Evolutionary conservation across 2,888 invertebrate species (phyloP).

Genomic region (Drosophila mulleri): DNA sequence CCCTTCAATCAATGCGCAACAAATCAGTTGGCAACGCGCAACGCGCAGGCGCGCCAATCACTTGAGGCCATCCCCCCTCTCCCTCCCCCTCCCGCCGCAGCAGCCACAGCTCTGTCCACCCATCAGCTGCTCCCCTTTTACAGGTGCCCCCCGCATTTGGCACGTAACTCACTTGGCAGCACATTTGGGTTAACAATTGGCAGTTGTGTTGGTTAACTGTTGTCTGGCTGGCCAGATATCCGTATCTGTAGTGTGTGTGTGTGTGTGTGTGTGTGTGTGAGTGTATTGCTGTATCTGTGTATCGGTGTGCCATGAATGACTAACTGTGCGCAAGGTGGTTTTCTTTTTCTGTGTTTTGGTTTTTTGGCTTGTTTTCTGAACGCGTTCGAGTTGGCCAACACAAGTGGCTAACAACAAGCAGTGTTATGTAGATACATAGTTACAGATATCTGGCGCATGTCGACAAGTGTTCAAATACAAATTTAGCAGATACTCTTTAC

Average conservation of each 20-base stretch:
- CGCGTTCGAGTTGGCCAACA: conserved; percentile 38
- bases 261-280: not conserved
- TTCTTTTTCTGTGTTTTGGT: conserved; percentile 40
- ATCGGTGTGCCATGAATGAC: conserved; percentile 60
- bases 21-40: conserved; percentile 78
- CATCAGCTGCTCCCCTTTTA: conserved; percentile 6
- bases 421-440: conserved; percentile 33
- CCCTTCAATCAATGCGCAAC: conserved; percentile 81
- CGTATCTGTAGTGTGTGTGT: conserved; percentile 42
- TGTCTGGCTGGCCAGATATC: conserved; percentile 66
- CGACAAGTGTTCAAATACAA: conserved; percentile 53
- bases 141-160: conserved; percentile 9
- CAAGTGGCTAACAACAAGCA: conserved; percentile 11
- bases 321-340: conserved; percentile 78
- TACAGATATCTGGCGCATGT: conserved; percentile 33
- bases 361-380: conserved; percentile 33
- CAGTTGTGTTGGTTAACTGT: conserved; percentile 70
- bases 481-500: conserved; percentile 23
- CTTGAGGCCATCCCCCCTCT: conserved; percentile 6
- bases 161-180: conserved; percentile 75
- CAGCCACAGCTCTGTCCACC: not conserved
- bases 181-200: conserved; percentile 79
- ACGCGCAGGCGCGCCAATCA: conserved; percentile 69
- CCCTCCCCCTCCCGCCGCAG: too few species aligned
- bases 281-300: conserved; percentile 20